Conservation (phyloP, 2,113 vertebrate genomes). For the Odocoileus hemionus region DNA sequence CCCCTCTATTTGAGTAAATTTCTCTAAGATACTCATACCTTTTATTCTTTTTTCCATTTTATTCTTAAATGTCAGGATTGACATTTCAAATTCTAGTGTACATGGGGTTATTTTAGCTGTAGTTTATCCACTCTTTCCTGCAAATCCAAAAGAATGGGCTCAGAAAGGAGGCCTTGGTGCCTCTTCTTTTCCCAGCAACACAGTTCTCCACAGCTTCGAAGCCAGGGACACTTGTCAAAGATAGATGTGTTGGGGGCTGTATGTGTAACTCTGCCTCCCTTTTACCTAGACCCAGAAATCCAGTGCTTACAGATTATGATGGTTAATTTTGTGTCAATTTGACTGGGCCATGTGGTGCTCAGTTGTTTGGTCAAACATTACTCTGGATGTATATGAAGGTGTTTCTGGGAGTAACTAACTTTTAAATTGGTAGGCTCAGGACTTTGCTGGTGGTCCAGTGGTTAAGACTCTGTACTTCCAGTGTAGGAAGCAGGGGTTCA, state of each 20-base stretch:
- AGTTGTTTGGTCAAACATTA: not conserved
- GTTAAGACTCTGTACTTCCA: not conserved
- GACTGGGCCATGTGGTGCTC: not conserved
- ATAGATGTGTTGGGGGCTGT: not conserved
- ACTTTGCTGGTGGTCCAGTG: not conserved
- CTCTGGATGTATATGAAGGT: not conserved
- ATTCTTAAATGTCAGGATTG: slow-evolving; percentile 30
- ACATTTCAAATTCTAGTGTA: not conserved
- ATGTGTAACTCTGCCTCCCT: not conserved
- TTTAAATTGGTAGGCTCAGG: not conserved
- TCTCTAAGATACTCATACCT: not conserved
- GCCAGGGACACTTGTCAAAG: not conserved
- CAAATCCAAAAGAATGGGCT: not conserved
- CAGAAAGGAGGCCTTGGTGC: not conserved
- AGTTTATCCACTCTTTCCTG: not conserved
- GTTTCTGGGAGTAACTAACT: not conserved
- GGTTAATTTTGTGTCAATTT: not conserved
- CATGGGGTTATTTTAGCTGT: not conserved
- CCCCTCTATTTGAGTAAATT: not conserved
- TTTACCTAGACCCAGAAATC: not conserved
- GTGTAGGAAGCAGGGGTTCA: not conserved
- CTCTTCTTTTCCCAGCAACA: not conserved
- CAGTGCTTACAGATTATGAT: not conserved
- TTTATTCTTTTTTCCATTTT: slow-evolving; percentile 13
- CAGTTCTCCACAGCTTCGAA: not conserved